These are phyloP conservation scores for Siniperca obscura DNA, from an alignment of 2,797 vertebrate species.

Conservation along the genomic window DNA sequence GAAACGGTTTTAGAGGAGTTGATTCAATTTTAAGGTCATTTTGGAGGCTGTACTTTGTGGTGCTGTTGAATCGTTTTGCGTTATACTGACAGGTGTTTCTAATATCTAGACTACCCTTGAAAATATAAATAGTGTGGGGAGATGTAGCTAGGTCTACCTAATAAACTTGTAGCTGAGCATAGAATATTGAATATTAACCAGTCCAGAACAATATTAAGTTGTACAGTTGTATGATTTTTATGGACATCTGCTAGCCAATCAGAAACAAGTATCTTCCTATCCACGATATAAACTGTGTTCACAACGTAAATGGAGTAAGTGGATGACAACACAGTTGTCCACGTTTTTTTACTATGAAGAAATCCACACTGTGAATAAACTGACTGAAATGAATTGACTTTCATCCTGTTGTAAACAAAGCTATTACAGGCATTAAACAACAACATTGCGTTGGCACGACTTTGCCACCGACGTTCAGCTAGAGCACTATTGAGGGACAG, in stretches of 20 bases:
- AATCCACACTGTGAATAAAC: neutral
- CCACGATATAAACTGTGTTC: neutral
- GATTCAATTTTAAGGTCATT: too few species aligned
- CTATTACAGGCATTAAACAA: constrained; percentile 1
- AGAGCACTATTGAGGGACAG: constrained; percentile 3
- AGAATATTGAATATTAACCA: neutral
- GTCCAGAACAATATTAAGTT: neutral
- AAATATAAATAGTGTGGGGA: too few species aligned
- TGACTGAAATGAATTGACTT: neutral
- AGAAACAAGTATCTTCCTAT: neutral
- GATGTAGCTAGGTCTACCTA: neutral
- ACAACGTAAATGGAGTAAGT: neutral
- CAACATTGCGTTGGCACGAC: neutral
- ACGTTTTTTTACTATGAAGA: neutral
- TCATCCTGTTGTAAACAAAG: neutral
- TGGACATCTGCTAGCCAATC: neutral
- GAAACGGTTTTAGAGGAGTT: too few species aligned
- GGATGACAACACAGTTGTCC: neutral
- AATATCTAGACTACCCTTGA: neutral
- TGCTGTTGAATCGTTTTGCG: neutral
- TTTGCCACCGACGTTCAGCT: neutral
- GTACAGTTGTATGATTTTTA: neutral
- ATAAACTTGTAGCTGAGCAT: neutral
- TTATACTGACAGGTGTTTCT: neutral
- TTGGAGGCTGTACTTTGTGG: too few species aligned